Conservation (phyloP, 2,888 invertebrate genomes). For the Lymantria monacha region DNA sequence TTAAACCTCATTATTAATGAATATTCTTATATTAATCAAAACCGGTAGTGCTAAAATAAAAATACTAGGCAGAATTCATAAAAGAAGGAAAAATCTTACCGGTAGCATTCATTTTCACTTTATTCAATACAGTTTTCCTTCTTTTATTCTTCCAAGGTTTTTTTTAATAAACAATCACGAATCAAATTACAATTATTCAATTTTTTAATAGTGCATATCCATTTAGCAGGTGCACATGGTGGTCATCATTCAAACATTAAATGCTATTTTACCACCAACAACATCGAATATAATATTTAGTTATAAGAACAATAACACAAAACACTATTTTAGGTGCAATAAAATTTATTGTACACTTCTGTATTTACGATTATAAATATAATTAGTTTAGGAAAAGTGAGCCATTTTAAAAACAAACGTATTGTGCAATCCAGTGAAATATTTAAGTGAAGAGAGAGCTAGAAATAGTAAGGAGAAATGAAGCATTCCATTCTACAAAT, state of each 20-base stretch:
- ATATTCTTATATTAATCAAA: slow-evolving; percentile 33
- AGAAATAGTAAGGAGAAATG: slow-evolving; percentile 77
- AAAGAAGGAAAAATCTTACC: slow-evolving; percentile 51
- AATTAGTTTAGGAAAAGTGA: slow-evolving; percentile 73
- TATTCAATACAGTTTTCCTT: slow-evolving; percentile 35
- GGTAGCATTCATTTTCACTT: background rate
- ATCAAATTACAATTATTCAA: slow-evolving; percentile 33
- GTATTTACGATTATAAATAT: slow-evolving; percentile 47
- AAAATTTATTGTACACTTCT: slow-evolving; percentile 55
- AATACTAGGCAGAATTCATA: slow-evolving; percentile 32
- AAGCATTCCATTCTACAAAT: slow-evolving; percentile 81
- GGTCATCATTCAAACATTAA: slow-evolving; percentile 37
- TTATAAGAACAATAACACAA: slow-evolving; percentile 53
- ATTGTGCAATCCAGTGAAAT: slow-evolving; percentile 80
- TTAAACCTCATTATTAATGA: slow-evolving; percentile 24
- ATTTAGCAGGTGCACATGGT: slow-evolving; percentile 60
- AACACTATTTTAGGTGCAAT: slow-evolving; percentile 67
- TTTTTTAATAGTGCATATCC: slow-evolving; percentile 53
- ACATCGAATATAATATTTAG: slow-evolving; percentile 41
- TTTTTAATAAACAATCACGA: slow-evolving; percentile 30
- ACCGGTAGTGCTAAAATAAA: slow-evolving; percentile 43
- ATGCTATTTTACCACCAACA: slow-evolving; percentile 48
- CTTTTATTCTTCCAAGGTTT: slow-evolving; percentile 46
- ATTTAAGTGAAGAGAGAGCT: slow-evolving; percentile 75
- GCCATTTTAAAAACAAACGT: slow-evolving; percentile 80